A percentile compares a stretch with the other conserved stretches of the same genome.
Evolutionary conservation across 2,888 invertebrate species (phyloP).

Genomic region (Epistrophe grossulariae): DNA sequence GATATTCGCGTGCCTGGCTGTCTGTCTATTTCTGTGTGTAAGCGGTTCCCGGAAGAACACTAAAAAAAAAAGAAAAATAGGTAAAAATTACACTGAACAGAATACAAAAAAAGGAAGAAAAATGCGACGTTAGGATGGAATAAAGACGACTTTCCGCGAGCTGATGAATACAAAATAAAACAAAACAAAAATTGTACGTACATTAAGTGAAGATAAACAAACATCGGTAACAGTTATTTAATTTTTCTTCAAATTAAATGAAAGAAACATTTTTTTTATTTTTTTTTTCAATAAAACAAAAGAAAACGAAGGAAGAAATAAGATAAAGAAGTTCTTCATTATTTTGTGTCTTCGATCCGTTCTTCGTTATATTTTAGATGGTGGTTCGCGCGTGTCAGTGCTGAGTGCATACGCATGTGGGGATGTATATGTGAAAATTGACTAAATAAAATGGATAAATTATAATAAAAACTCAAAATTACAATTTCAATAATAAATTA

Average conservation of each 20-base stretch:
- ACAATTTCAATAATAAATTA: not conserved
- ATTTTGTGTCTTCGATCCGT: constrained; percentile 6
- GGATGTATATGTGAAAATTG: not conserved
- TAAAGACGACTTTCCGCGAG: not conserved
- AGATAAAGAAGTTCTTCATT: constrained; percentile 1
- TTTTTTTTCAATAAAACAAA: not conserved
- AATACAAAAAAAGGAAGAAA: not conserved
- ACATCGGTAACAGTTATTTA: not conserved
- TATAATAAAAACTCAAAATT: not conserved
- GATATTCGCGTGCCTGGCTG: constrained; percentile 17
- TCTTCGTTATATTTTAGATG: not conserved
- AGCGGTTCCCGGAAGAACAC: constrained; percentile 63
- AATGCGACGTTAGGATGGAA: not conserved
- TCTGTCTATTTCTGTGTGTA: constrained; percentile 5
- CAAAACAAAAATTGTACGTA: not conserved
- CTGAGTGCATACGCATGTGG: not conserved
- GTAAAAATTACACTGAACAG: constrained; percentile 10
- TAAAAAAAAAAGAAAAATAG: constrained; percentile 7
- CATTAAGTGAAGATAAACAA: constrained; percentile 4
- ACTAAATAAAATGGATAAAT: not conserved
- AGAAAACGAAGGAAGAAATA: constrained; percentile 10
- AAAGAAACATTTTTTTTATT: not conserved
- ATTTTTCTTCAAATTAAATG: not conserved
- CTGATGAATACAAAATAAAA: not conserved
- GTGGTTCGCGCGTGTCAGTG: constrained; percentile 8